Base-by-base conservation (phyloP, 2,888 invertebrate genomes). In the Caenorhabditis doughertyi region DNA sequence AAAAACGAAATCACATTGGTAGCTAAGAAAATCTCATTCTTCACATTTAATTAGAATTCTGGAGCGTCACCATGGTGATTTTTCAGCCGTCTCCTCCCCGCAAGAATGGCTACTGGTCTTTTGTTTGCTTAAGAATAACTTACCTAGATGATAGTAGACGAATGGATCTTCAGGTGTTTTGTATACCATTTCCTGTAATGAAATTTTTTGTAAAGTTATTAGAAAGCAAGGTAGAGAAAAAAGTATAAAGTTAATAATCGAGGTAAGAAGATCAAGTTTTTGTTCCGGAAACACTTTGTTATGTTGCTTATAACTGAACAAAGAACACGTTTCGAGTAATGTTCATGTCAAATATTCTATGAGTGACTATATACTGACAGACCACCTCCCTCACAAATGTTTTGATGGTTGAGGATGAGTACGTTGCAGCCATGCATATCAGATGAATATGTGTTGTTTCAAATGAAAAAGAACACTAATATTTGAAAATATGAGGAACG, bases 101-200 rank as follows among this genome's bases (percentile, higher is more conserved):
- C 42, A 3, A 47, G 8, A 47, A 47, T 35, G 5, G 9, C 35
- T 9, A 18, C 18, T 18, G 2, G n/a, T 47, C 18, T 47, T 47
- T n/a, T n/a, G n/a, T n/a, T n/a, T n/a, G n/a, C n/a, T n/a, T n/a
- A 4, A 47, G 13, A 42, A 13, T 25, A 13, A 77, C 81, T 72
- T 25, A 81, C 81, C 76, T 16, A 81, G 23, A 27, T 71, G 51
- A 35, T 67, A 68, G 47, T 81, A 81, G 21, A 77, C 32, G n/a
- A 81, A 81, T 23, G 81, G 81, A 44, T 81, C 81, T 49, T 81
- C 81, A 8, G 81, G 81, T 23, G 73, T 23, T 35, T 68, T 70
- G 65, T 60, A 16, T 8, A 67, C 77, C 81, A 81, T 81, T 44
- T n/a, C 25, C 29, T 35, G 3, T 18, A 25, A 27, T 60, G 16